phyloP scores from a whole-genome alignment of 92 coral and sea anemone species.

The Bergia sp. region DNA sequence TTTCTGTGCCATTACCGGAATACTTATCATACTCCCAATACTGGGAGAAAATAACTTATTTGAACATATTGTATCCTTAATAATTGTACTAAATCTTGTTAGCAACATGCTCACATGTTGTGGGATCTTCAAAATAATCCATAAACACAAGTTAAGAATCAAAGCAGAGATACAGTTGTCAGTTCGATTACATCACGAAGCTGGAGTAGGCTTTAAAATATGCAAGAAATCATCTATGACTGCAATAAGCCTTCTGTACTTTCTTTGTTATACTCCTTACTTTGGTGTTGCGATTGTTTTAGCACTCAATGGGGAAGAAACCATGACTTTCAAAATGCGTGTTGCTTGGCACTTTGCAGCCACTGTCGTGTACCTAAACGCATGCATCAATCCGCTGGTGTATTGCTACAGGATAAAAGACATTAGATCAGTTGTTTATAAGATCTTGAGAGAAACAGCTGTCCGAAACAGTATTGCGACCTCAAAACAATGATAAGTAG shows the following conservation, averaged over 20 bases:
- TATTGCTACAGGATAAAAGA: neutral
- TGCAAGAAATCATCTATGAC: conserved; percentile 3
- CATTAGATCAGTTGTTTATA: neutral
- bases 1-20: neutral
- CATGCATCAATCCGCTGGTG: conserved; percentile 5
- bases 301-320: neutral
- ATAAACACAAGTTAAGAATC: neutral
- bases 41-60: neutral
- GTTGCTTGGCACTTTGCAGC: conserved; percentile 2
- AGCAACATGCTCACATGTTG: neutral
- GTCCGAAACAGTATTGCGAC: no score
- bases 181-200: neutral
- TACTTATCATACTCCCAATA: neutral
- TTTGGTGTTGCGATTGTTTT: neutral
- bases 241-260: conserved; percentile 2
- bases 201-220: neutral
- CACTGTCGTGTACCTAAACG: neutral
- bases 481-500: no score
- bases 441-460: neutral
- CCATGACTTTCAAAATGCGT: neutral
- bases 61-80: neutral
- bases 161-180: conserved; percentile 23
- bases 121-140: neutral
- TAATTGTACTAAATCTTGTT: neutral
- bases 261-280: conserved; percentile 1